Base-by-base conservation (phyloP, 2,888 invertebrate genomes). In the Eristalis tenax region DNA sequence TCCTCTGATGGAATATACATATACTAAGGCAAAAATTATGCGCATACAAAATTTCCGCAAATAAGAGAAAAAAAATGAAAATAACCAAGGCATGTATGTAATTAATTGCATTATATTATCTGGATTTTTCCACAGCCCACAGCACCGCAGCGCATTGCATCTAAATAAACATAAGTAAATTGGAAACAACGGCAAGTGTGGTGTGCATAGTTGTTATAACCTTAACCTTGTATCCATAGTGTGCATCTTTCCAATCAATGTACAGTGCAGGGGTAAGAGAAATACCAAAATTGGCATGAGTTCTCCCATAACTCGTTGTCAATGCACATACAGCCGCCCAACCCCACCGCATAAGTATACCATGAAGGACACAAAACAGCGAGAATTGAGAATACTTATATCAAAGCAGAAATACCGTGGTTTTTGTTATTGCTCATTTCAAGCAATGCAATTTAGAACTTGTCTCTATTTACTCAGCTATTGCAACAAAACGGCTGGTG, bases 51-150 rank as follows among this genome's bases (percentile, higher is more conserved):
- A 38, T 13, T 2, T 50, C 28, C 69, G 64, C 57, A 43, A 57
- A 32, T 32, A 32, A 32, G 32, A 10, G 5, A 8, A 74, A 81
- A 70, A 61, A 26, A 5, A 26, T 1, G 43, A 13, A 73, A 63
- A 63, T 43, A 61, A 61, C 40, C 43, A 61, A 38, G 18, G 61
- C 61, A 75, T 1, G 75, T 82, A 82, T n/a, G 26, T 26, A 26
- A 82, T 76, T 50, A 76, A 76, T 76, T 75, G 66, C 59, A 76
- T 76, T 75, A 65, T 70, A 81, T 82, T 70, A 81, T 82, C 81
- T 82, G 59, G 43, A 76, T 18, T 38, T 22, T 40, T 57, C 38
- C 64, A 75, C 18, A 50, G 18, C 13, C 13, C 11, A 50, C 5
- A 6, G 18, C 5, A 50, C 50, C 18, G 43, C 40, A 15, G n/a